Percentiles rank a stretch among this genome's conserved stretches.
Conservation (phyloP, 2,797 vertebrate genomes). For the Adelosebastes latens region DNA sequence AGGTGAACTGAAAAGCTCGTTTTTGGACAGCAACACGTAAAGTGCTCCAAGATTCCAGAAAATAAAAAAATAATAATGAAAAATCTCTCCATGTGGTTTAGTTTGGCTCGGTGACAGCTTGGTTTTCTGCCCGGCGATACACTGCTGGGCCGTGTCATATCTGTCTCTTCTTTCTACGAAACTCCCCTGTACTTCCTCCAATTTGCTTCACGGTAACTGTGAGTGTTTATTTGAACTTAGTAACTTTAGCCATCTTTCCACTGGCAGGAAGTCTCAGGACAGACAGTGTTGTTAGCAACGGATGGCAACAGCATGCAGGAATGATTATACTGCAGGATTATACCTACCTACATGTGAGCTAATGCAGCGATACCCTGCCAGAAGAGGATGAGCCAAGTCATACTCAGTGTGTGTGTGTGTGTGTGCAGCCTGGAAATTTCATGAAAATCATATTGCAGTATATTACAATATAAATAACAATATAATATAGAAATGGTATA, state of each 20-base stretch:
- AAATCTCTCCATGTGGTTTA: background rate
- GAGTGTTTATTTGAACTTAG: slow-evolving; percentile 22
- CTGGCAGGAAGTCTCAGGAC: slow-evolving; percentile 2
- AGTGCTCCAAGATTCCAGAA: background rate
- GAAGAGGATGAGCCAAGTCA: background rate
- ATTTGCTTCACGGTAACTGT: slow-evolving; percentile 16
- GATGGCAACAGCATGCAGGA: slow-evolving; percentile 35
- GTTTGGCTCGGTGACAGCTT: slow-evolving; percentile 5
- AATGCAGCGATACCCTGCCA: slow-evolving; percentile 27
- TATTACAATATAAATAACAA: background rate
- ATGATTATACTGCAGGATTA: slow-evolving; percentile 3
- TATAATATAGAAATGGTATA: background rate
- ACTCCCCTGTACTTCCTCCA: background rate
- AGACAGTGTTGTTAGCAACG: slow-evolving; percentile 60
- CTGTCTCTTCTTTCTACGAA: slow-evolving; percentile 1
- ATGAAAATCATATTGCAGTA: background rate
- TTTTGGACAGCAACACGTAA: background rate
- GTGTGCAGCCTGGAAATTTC: background rate
- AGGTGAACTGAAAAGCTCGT: background rate
- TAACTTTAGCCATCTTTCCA: slow-evolving; percentile 23
- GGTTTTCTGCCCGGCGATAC: slow-evolving; percentile 1
- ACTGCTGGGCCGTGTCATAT: background rate
- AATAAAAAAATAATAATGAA: background rate
- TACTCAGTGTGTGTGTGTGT: background rate
- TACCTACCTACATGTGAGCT: slow-evolving; percentile 7